Base-by-base conservation (phyloP, 2,888 invertebrate species). In the Stenurella melanura region DNA sequence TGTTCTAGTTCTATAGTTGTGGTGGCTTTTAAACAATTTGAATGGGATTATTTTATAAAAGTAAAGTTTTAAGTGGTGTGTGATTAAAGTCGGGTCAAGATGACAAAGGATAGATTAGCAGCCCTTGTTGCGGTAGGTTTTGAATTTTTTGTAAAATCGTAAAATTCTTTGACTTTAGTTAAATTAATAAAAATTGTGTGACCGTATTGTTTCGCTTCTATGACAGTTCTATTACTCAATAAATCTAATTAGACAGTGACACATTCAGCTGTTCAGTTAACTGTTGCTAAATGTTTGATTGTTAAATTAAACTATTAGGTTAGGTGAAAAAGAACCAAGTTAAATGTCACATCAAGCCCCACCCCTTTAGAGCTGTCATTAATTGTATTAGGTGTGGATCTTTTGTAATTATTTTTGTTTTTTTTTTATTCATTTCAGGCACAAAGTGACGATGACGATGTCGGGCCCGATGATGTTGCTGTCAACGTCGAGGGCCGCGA, bases 61-160 rank as follows among this genome's bases (percentile, higher is more conserved):
- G 90, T 90, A 91, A 91, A 92, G 92, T 91, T 92, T 91, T 91
- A 90, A 90, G 91, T 92, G 92, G 92, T 92, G 92, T 92, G 93
- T 93, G 92, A 74, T 76, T 76, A 57, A 74, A 78, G 67, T 57
- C 73, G 78, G 80, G 71, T 75, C 90, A 93, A 89, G 91, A 97
- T 97, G 97, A 97, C 97, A 92, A 97, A 97, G 94, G 97, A 97
- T 93, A 96, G 97, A 95, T 95, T 97, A 93, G 96, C 96, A 92
- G 97, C 97, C 91, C 94, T 97, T 89, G 96, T 96, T 93, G 97
- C 97, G 94, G 96, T 96, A 92, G 94, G 95, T 83, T 82, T 76
- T 81, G 73, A 67, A 74, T 67, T 74, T 73, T 78, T 72, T 77
- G 63, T 64, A 76, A 74, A 71, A 78, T 80, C 26, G 3, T n/a